These are phyloP conservation scores for Perodicticus potto DNA, from an alignment of 2,797 vertebrate genomes.

Conservation along the genomic window DNA sequence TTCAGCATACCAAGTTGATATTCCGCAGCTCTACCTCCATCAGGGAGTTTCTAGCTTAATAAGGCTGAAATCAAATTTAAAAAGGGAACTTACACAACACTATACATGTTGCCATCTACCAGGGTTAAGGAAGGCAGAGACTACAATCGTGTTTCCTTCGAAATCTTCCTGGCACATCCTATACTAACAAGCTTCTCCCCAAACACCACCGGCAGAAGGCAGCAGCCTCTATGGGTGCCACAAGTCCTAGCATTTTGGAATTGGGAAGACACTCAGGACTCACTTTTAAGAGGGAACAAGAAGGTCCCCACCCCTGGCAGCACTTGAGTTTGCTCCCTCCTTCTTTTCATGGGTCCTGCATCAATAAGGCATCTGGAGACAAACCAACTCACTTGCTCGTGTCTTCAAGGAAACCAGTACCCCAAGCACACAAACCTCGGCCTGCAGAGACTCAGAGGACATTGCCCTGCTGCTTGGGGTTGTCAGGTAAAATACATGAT, in stretches of 20 bases:
- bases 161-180: not conserved
- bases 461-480: not conserved
- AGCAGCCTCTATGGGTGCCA: too few relatives aligned
- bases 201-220: not conserved
- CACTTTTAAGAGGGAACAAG: not conserved
- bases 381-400: not conserved
- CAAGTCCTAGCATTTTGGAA: fast-evolving
- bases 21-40: conserved; percentile 74
- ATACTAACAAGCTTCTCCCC: not conserved
- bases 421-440: not conserved
- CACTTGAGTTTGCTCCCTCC: not conserved
- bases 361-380: not conserved
- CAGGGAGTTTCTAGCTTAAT: conserved; percentile 78
- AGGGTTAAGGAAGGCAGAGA: not conserved
- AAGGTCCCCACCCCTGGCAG: not conserved
- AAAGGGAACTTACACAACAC: conserved; percentile 47
- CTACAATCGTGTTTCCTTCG: not conserved
- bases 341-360: not conserved
- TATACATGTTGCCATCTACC: not conserved
- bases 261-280: not conserved
- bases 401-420: not conserved
- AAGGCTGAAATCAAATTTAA: conserved; percentile 81
- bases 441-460: not conserved
- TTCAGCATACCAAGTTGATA: conserved; percentile 84
- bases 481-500: not conserved